Evolutionary conservation across 2,797 vertebrate species (phyloP), one percentile per base, ranked within the genome.

Genomic region (Heliangelus exortis): DNA sequence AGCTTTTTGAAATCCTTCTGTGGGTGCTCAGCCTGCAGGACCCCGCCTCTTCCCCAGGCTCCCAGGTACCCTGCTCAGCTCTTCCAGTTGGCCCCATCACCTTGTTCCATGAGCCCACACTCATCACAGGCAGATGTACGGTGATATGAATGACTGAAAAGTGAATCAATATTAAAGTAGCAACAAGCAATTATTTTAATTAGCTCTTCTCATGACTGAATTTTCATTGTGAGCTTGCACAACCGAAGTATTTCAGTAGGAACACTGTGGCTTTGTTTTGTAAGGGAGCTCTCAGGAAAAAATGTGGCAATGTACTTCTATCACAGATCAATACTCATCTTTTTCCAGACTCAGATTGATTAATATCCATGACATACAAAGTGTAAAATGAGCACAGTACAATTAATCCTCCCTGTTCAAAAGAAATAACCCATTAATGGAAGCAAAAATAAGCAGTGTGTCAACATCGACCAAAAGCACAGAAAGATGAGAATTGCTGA

Each of bases 271-370:
- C 68, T 95, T 89, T 78, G 58, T 95, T 96, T 85, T 11, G 0
- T 71, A 84, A 95, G 84, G 84, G 76, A 95, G 77, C 59, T 89
- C 84, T 90, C 33, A 41, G 83, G 90, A 65, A 93, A 94, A 96
- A 94, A 81, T 69, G 67, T 84, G 94, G 23, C 73, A 80, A 45
- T 23, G 41, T 61, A 81, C 36, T 79, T 79, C 66, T 39, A 94
- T 66, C 36, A 69, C 76, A 91, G 92, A 94, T 95, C 93, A 92
- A 96, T 96, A 95, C 83, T 92, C 67, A 84, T 82, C 73, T 84
- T 90, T 93, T 91, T 76, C 73, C 87, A 91, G 66, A 58, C 73
- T 92, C 68, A 67, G 76, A 79, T 9, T 93, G 89, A 95, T 86
- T 94, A 88, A 94, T 91, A 92, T 84, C 94, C 55, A 89, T 79